A percentile compares a stretch with the other conserved stretches of the same genome.
Conservation (phyloP, 2,888 invertebrate genomes). For the Dioctria linearis region DNA sequence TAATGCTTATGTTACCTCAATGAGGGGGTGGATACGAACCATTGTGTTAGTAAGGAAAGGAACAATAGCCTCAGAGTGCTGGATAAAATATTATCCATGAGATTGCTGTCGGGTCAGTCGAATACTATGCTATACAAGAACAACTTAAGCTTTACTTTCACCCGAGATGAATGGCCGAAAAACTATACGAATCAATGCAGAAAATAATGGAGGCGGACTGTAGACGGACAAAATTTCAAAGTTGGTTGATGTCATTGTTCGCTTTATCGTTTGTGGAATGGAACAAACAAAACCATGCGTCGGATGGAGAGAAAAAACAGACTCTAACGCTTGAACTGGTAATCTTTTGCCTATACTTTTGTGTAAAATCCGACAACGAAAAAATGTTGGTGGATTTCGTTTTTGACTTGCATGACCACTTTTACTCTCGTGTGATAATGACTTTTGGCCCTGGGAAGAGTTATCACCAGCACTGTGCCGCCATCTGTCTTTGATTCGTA, state of each 20-base stretch:
- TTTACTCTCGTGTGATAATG: constrained; percentile 49
- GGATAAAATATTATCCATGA: too few species aligned
- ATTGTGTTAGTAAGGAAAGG: not conserved
- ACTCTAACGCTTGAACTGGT: not conserved
- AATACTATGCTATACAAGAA: not conserved
- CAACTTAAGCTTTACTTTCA: constrained; percentile 33
- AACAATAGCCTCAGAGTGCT: too few species aligned
- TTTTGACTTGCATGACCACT: constrained; percentile 43
- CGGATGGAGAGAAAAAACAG: constrained; percentile 1
- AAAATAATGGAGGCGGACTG: constrained; percentile 15
- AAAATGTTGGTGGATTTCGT: not conserved
- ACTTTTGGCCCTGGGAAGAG: constrained; percentile 47
- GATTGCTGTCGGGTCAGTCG: not conserved
- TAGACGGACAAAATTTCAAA: constrained; percentile 23
- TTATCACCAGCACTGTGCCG: not conserved
- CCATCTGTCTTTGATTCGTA: not conserved
- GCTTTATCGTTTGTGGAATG: constrained; percentile 15
- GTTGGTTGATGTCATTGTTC: constrained; percentile 38
- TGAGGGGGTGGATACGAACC: not conserved
- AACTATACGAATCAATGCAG: not conserved
- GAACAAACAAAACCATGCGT: constrained; percentile 1
- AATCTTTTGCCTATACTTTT: not conserved
- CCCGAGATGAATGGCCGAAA: constrained; percentile 35
- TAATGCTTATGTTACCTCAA: too few species aligned
- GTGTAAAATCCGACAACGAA: not conserved